Conservation (phyloP, 2,113 vertebrate species). For the Muntiacus muntjak region DNA sequence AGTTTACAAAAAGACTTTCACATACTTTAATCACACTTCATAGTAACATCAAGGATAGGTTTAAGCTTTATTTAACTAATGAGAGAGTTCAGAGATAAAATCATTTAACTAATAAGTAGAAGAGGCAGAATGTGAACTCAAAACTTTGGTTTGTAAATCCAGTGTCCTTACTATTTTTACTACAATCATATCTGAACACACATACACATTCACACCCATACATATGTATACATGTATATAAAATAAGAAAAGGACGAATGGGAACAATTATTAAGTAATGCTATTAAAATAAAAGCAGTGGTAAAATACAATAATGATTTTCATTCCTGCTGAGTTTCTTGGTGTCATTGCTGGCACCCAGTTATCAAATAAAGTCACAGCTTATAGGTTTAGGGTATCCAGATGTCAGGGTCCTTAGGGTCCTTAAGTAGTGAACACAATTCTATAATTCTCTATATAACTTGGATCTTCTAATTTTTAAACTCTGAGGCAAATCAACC, state of each 20-base stretch:
- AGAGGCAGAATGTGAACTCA: neutral
- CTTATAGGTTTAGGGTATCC: neutral
- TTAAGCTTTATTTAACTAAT: neutral
- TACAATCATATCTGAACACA: neutral
- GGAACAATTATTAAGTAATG: neutral
- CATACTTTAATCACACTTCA: neutral
- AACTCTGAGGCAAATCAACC: neutral
- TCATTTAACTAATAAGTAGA: neutral
- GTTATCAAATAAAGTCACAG: neutral
- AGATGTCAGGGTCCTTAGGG: neutral
- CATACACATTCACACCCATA: neutral
- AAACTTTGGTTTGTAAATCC: neutral
- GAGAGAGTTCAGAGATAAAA: neutral
- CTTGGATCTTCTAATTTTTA: neutral
- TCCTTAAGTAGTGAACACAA: neutral
- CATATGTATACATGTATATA: neutral
- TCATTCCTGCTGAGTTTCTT: neutral
- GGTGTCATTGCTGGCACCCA: neutral
- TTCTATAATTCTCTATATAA: neutral
- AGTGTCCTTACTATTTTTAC: neutral
- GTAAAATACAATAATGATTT: neutral
- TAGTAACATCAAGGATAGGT: neutral
- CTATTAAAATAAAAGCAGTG: neutral
- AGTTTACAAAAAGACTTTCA: neutral
- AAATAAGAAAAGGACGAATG: neutral